phyloP scores from a whole-genome alignment of 2,113 vertebrate genomes.

The Sclerurus mexicanus region DNA sequence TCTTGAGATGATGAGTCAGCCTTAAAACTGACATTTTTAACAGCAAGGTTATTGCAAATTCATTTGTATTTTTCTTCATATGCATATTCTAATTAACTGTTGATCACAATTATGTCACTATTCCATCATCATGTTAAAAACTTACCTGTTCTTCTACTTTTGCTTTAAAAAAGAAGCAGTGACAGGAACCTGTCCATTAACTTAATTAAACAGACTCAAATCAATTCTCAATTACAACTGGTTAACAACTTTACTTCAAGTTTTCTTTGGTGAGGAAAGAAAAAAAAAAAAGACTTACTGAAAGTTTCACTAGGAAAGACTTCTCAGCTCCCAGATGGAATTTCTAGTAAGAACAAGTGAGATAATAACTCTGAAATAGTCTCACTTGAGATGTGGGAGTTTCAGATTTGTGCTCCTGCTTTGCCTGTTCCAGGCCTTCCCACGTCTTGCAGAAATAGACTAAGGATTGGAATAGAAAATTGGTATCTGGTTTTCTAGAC shows the following conservation, averaged over 20 bases:
- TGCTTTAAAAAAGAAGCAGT: background rate
- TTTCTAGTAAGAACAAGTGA: slow-evolving; percentile 3
- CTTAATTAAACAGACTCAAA: background rate
- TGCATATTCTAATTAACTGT: background rate
- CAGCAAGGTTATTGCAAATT: background rate
- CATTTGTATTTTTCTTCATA: background rate
- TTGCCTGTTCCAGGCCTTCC: slow-evolving; percentile 46
- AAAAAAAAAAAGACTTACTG: background rate
- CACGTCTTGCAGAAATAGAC: slow-evolving; percentile 36
- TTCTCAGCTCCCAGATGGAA: slow-evolving; percentile 13
- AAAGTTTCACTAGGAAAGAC: background rate
- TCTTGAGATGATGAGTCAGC: background rate
- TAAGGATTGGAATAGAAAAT: background rate
- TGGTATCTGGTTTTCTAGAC: background rate
- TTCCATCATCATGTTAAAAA: background rate
- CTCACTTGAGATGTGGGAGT: slow-evolving; percentile 21
- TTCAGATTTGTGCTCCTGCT: slow-evolving; percentile 13
- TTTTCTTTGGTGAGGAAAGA: background rate
- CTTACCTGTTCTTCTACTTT: background rate
- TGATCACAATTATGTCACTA: background rate
- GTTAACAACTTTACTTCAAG: background rate
- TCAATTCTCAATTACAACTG: background rate
- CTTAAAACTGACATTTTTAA: background rate
- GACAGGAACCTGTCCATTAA: background rate
- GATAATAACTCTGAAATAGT: background rate